phyloP scores from a whole-genome alignment of 2,888 invertebrate genomes.

The Lucinisca nassula region DNA sequence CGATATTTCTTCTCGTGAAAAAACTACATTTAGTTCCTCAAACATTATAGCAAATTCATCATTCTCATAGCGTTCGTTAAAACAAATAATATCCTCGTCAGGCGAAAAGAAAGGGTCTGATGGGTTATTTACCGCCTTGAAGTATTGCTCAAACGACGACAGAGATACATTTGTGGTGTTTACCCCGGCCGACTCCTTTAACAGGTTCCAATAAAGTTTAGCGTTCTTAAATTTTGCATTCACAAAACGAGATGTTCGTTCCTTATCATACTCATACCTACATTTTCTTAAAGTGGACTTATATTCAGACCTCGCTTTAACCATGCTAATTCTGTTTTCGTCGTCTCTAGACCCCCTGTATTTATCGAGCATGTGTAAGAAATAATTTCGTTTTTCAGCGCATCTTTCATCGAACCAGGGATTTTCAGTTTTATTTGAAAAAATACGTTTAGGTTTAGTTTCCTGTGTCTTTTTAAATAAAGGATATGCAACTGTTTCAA shows the following conservation, averaged over 20 bases:
- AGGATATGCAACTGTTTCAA: not conserved
- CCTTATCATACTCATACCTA: not conserved
- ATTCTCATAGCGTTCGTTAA: not conserved
- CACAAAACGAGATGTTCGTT: not conserved
- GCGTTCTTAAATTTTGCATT: constrained; percentile 12
- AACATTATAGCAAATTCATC: not conserved
- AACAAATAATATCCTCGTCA: not conserved
- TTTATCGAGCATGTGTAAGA: not conserved
- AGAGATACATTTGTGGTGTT: not conserved
- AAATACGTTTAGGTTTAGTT: not conserved
- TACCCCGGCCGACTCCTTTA: not conserved
- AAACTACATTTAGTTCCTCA: not conserved
- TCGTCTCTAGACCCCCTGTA: not conserved
- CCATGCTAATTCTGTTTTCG: not conserved
- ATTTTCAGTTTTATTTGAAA: not conserved
- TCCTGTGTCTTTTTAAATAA: not conserved
- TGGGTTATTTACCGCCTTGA: not conserved
- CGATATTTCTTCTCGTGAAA: too few species aligned
- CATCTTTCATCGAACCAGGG: not conserved
- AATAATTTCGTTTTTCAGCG: not conserved
- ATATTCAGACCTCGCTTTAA: constrained; percentile 3
- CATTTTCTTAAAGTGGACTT: not conserved
- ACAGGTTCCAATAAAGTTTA: not conserved
- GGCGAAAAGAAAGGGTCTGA: not conserved
- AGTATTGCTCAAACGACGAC: not conserved